Evolutionary conservation across 2,113 vertebrate species (phyloP), one percentile per base, ranked within the genome.

Genomic region (Pimephales promelas): DNA sequence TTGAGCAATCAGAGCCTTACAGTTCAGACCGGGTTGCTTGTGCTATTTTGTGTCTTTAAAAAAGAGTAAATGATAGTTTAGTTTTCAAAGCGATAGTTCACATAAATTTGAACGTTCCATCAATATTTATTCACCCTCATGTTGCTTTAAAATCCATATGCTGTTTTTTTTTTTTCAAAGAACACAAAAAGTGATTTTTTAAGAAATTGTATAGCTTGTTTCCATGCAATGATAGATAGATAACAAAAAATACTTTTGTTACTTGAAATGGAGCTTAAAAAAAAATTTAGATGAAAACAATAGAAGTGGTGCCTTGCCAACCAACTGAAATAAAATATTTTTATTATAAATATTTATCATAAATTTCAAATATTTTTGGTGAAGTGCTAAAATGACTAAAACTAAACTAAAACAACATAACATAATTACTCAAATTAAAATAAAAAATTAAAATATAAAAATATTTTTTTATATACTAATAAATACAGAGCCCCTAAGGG

Each of bases 11-110:
- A 13, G 24, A 64, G 47, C 45, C 26, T 31, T 31, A 68, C 36
- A 59, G 54, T 77, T 78, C 56, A 45, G 34, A 45, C 18, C 10
- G n/a, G 56, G 36, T 56, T 78, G 36, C 24, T 78, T 78, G 75
- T 78, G 75, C 75, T 78, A 5, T 77, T 77, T 57, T 16, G 13
- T 40, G 74, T 43, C 14, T 20, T 57, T 6, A 24, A n/a, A 72
- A 40, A 57, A 76, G 56, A 45, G 76, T 26, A 54, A 13, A 34
- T 74, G 8, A 52, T 54, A 57, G 28, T 73, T 31, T 26, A 9
- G 22, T 24, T 59, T 71, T 45, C 40, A 61, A 22, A 43, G 56
- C n/a, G 10, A 9, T 66, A 26, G 16, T 75, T 56, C 5, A 75
- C 47, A 4, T 10, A 31, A 74, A 45, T 24, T 28, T 47, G 14